Conservation (phyloP, 2,797 vertebrate genomes). For the Myiothlypis coronata region DNA sequence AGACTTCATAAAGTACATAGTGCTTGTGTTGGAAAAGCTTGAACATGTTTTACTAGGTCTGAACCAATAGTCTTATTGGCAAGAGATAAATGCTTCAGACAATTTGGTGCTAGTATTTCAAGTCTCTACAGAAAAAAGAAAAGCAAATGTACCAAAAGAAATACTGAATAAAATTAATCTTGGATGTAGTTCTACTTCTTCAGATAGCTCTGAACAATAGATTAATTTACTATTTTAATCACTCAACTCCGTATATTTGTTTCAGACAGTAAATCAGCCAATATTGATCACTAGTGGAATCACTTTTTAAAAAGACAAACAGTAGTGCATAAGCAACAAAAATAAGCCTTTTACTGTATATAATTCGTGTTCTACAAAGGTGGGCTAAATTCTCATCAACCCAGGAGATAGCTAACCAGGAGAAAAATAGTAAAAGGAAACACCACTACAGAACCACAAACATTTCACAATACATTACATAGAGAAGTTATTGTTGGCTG, state of each 20-base stretch:
- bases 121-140: background rate
- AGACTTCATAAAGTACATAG: constrained; percentile 13
- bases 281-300: background rate
- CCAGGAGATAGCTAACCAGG: background rate
- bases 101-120: constrained; percentile 40
- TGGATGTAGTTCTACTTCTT: background rate
- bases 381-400: background rate
- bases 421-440: background rate
- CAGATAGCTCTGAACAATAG: background rate
- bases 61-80: constrained; percentile 20
- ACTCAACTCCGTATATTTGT: background rate
- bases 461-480: background rate
- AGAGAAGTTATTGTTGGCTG: background rate
- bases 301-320: background rate
- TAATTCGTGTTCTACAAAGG: background rate
- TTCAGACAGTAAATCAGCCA: background rate
- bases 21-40: constrained; percentile 40
- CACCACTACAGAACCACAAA: background rate
- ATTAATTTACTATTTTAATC: background rate
- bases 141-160: background rate
- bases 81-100: constrained; percentile 45
- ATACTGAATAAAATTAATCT: background rate
- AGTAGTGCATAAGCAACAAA: background rate
- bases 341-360: background rate
- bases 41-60: constrained; percentile 38